Conservation (phyloP, 2,797 vertebrate genomes). For the Lithobates pipiens region DNA sequence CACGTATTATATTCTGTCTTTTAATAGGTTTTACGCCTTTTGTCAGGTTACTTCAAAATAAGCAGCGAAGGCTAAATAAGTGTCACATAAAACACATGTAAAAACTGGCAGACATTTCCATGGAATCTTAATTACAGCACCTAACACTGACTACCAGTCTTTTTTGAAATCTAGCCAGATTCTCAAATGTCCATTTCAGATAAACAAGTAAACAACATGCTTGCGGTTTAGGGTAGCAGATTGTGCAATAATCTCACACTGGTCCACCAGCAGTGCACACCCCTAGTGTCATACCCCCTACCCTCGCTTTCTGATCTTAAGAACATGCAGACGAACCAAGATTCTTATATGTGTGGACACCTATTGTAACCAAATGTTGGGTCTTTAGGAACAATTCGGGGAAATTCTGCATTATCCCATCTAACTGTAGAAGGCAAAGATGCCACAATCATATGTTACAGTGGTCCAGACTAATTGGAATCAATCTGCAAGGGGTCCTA, state of each 20-base stretch:
- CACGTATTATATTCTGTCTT: too few relatives aligned
- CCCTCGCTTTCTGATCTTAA: background rate
- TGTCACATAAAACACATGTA: background rate
- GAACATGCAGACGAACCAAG: background rate
- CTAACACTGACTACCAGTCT: background rate
- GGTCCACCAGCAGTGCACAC: background rate
- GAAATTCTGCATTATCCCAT: background rate
- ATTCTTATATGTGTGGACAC: too few relatives aligned
- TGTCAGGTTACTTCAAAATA: background rate
- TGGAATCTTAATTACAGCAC: background rate
- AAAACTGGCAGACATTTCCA: background rate
- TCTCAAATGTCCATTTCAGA: background rate
- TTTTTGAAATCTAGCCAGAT: background rate
- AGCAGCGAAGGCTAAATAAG: background rate
- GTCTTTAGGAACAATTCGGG: too few relatives aligned
- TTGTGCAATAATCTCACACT: background rate
- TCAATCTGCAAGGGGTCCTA: too few relatives aligned
- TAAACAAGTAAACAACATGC: conserved; percentile 24
- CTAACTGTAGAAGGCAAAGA: background rate
- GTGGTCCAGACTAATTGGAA: background rate
- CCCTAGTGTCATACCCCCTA: background rate
- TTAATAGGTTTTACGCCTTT: background rate
- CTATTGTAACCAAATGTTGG: background rate
- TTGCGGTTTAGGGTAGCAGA: background rate
- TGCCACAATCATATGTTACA: background rate